Base-by-base conservation (phyloP, 2,888 invertebrate species). In the Apantesis nais region DNA sequence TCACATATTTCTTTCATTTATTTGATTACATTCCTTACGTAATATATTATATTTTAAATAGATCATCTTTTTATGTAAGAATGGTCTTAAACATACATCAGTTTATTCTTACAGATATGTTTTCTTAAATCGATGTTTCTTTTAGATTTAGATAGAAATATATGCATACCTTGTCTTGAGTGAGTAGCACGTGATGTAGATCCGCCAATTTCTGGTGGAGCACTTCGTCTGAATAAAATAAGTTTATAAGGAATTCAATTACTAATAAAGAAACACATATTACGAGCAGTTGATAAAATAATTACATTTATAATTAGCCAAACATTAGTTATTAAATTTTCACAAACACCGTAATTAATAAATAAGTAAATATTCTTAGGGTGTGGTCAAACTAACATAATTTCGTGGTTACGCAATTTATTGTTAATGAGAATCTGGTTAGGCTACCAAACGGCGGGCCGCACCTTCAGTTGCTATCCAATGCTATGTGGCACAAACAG, bases 141-240 rank as follows among this genome's bases (percentile, higher is more conserved):
- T n/a, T n/a, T n/a, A 44, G 2, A 5, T 16, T 16, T 48, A 7
- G 0, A 9, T 44, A 44, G 9, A 44, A 9, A 48, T 31, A n/a
- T 39, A 39, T 39, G 39, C 9, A 44, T 89, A 95, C 95, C 95
- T 93, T 95, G 95, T 85, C 95, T 89, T 8, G 95, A 94, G 83
- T 95, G 95, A 66, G 93, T 93, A 2, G 92, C 89, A 58, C 89
- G 88, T 14, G 92, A 86, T 11, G 91, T 86, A 0, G 93, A 86
- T 1, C 90, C 87, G 0, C 91, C 92, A 0, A 93, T 85, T 81
- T 94, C 94, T 1, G 93, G 95, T 14, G 93, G 93, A 16, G 91
- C 93, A 72, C 93, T 92, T 74, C 94, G 86, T 75, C 95, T 95
- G 85, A 67, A 83, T 85, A 77, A 73, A 71, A 71, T 62, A n/a